phyloP scores from a whole-genome alignment of 2,797 vertebrate genomes.

The Myripristis jacobus region DNA sequence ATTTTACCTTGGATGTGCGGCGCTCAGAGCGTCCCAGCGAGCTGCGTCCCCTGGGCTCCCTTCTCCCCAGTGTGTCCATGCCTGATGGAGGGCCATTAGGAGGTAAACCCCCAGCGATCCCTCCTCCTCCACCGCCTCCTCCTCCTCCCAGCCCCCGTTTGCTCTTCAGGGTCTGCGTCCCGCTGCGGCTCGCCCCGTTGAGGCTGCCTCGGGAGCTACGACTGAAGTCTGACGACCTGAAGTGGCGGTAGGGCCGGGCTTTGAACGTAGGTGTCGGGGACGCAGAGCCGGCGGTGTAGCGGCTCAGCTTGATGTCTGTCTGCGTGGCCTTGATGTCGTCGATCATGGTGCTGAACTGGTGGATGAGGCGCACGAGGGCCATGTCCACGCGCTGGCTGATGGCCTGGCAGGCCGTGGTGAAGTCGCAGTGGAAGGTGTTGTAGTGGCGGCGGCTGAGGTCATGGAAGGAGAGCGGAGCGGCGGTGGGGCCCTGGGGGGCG shows the following conservation, averaged over 20 bases:
- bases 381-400: conserved; percentile 99
- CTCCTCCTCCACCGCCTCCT: conserved; percentile 47
- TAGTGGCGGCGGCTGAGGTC: conserved; percentile 95
- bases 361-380: conserved; percentile 97
- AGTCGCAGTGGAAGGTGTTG: conserved; percentile 97
- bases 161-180: conserved; percentile 86
- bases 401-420: conserved; percentile 96
- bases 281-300: conserved; percentile 96
- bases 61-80: conserved; percentile 83
- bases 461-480: conserved; percentile 91
- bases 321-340: conserved; percentile 99
- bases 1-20: conserved; percentile 90
- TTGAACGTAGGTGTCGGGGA: conserved; percentile 98
- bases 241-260: conserved; percentile 91
- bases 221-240: conserved; percentile 96
- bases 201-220: conserved; percentile 95
- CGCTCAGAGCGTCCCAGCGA: conserved; percentile 92
- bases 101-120: conserved; percentile 47
- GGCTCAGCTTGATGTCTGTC: conserved; percentile 97
- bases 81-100: conserved; percentile 74
- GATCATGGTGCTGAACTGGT: conserved; percentile 99
- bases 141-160: conserved; percentile 78
- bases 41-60: conserved; percentile 91
- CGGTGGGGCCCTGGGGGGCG: conserved; percentile 86
- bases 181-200: conserved; percentile 88